A percentile compares a stretch with the other conserved stretches of the same genome.
Conservation (phyloP, 2,888 invertebrate genomes). For the Lithophane semibrunnea region DNA sequence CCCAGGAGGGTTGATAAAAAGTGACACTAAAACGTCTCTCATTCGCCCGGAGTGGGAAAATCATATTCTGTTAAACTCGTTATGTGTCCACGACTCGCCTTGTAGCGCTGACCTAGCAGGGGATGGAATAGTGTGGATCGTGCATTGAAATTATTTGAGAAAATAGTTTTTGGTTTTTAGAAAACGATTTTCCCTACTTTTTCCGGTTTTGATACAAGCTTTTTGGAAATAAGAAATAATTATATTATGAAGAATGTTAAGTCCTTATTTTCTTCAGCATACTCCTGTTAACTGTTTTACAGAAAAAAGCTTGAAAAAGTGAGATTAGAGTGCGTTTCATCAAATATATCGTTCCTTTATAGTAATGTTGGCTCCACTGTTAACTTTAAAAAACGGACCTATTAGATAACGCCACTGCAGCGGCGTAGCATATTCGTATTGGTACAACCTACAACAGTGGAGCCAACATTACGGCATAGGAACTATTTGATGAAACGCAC, state of each 20-base stretch:
- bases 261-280: background rate
- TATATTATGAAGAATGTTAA: background rate
- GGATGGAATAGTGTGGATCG: conserved; percentile 73
- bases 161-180: background rate
- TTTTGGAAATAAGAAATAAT: background rate
- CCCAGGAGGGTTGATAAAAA: conserved; percentile 83
- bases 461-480: too few relatives aligned
- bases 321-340: background rate
- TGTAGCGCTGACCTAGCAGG: conserved; percentile 88
- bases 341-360: too few relatives aligned
- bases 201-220: background rate
- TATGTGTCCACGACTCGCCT: conserved; percentile 88
- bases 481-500: too few relatives aligned
- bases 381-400: too few relatives aligned
- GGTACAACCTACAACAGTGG: too few relatives aligned
- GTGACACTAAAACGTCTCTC: conserved; percentile 88
- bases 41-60: conserved; percentile 82
- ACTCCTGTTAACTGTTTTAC: background rate
- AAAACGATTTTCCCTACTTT: background rate
- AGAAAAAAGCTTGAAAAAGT: background rate
- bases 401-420: too few relatives aligned
- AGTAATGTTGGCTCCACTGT: too few relatives aligned
- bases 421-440: too few relatives aligned
- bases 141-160: conserved; percentile 13
- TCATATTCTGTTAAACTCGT: conserved; percentile 91